phyloP scores from a whole-genome alignment of 2,113 vertebrate species.

The Callochromis pleurospilus region DNA sequence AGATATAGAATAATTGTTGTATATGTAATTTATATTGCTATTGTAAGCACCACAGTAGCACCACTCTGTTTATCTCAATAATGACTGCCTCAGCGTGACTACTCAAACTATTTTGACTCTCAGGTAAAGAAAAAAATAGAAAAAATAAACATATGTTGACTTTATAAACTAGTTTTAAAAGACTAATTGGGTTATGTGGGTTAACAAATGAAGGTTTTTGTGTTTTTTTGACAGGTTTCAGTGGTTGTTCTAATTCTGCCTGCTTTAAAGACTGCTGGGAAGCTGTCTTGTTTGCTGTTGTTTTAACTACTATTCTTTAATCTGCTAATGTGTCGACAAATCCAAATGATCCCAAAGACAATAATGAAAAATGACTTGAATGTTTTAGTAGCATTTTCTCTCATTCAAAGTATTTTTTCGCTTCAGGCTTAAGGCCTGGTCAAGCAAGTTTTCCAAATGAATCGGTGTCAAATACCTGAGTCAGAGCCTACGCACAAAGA shows the following conservation, averaged over 20 bases:
- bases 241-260: not conserved
- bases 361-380: not conserved
- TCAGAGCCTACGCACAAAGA: not conserved
- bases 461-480: not conserved
- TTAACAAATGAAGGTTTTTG: not conserved
- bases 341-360: not conserved
- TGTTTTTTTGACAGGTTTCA: not conserved
- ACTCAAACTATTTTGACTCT: not conserved
- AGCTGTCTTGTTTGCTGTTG: not conserved
- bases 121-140: not conserved
- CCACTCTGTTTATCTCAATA: not conserved
- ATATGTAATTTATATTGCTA: not conserved
- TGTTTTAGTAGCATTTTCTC: not conserved
- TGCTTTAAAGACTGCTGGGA: not conserved
- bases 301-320: not conserved
- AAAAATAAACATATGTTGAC: not conserved
- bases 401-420: not conserved
- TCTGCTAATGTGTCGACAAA: not conserved
- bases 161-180: not conserved
- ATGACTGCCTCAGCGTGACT: not conserved
- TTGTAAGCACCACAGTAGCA: not conserved
- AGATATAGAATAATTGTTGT: not conserved
- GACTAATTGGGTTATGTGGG: rapidly evolving
- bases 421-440: not conserved
- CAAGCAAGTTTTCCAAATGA: not conserved